Evolutionary conservation across 2,888 invertebrate genomes (phyloP).

Genomic region (Tanypteryx hageni): DNA sequence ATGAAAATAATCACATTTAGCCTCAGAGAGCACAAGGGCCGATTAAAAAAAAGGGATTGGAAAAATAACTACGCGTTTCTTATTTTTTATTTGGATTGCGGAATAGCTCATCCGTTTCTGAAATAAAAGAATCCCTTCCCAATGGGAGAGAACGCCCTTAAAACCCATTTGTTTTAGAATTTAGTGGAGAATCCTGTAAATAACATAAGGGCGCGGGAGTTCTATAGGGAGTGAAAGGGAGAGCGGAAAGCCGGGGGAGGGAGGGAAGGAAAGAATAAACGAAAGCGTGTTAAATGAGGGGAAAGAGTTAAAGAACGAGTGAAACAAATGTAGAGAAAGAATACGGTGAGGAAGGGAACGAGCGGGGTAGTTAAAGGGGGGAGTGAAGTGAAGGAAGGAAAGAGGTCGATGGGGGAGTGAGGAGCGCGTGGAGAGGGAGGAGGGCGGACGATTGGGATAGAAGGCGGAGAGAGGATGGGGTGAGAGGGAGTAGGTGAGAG

Average conservation of each 20-base stretch:
- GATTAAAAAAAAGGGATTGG: not conserved
- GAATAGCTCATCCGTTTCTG: not conserved
- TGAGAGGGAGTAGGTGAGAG: too few relatives aligned
- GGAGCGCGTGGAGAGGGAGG: too few relatives aligned
- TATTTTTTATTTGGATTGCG: not conserved
- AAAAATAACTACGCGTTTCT: not conserved
- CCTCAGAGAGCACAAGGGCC: not conserved
- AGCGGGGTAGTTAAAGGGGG: too few relatives aligned
- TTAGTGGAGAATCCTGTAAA: conserved; percentile 15
- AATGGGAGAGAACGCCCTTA: not conserved
- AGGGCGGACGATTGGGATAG: too few relatives aligned
- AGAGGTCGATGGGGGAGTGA: too few relatives aligned
- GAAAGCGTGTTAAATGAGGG: conserved; percentile 51
- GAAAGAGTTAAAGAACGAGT: conserved; percentile 55
- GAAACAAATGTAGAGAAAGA: conserved; percentile 25
- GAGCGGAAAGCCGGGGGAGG: not conserved
- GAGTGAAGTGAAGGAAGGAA: too few relatives aligned
- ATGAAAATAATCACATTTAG: not conserved
- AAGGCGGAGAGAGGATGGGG: too few relatives aligned
- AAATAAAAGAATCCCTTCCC: not conserved
- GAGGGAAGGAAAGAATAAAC: not conserved
- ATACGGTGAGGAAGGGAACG: too few relatives aligned
- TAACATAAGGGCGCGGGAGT: conserved; percentile 3
- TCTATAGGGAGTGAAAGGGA: not conserved
- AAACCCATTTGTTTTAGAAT: conserved; percentile 33